phyloP scores from a whole-genome alignment of 37 sponge, comb jelly and placozoan genomes.

The Axinella damicornis region DNA sequence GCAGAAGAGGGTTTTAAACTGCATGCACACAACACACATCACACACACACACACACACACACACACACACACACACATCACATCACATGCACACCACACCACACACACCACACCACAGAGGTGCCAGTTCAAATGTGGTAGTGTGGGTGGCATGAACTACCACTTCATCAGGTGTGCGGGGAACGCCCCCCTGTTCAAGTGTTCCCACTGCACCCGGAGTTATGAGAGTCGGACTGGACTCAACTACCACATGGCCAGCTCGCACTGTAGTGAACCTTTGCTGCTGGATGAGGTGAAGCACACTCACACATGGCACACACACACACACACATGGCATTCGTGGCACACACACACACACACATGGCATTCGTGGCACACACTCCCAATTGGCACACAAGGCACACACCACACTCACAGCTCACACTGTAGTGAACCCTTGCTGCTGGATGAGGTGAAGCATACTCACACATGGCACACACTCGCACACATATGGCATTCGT shows the following conservation, averaged over 20 bases:
- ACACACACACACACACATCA: background rate
- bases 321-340: no score
- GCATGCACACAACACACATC: no score
- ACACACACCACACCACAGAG: background rate
- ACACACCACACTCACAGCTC: constrained; percentile 46
- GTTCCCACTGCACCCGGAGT: constrained; percentile 31
- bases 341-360: no score
- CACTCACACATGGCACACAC: background rate
- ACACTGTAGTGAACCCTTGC: background rate
- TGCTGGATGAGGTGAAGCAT: constrained; percentile 5
- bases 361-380: no score
- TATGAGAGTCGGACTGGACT: constrained; percentile 72
- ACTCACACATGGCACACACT: background rate
- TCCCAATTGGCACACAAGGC: no score
- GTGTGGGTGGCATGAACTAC: constrained; percentile 69
- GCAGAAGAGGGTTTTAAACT: no score
- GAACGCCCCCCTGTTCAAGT: constrained; percentile 44
- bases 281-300: constrained; percentile 8
- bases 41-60: background rate
- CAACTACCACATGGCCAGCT: constrained; percentile 58
- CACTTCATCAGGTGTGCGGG: constrained; percentile 58
- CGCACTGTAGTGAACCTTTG: background rate
- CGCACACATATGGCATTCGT: no score
- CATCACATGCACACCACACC: background rate
- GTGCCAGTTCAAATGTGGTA: constrained; percentile 64